Evolutionary conservation across 1,140 invertebrate species (phyloP).

Genomic region (Drosophila sp.): DNA sequence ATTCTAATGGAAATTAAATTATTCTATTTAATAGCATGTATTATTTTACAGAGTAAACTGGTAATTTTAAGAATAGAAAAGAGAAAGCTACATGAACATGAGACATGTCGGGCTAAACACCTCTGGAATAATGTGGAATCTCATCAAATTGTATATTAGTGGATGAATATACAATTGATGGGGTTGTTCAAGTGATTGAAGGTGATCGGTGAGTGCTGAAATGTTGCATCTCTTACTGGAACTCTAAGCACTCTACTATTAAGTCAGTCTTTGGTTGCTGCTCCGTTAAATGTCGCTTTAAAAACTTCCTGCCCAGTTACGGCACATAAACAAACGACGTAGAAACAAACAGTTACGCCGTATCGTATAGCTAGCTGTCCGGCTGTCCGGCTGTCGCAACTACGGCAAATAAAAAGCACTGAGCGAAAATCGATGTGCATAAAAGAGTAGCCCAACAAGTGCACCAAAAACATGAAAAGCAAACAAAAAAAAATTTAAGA

Average conservation of each 20-base stretch:
- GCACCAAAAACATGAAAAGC: slow-evolving; percentile 47
- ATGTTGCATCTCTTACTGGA: not conserved
- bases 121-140: too few species aligned
- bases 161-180: too few species aligned
- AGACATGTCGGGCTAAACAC: too few species aligned
- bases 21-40: too few species aligned
- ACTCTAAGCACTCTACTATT: not conserved
- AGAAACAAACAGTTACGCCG: slow-evolving; percentile 31
- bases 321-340: slow-evolving; percentile 73
- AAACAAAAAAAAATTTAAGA: slow-evolving; percentile 20
- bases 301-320: slow-evolving; percentile 73
- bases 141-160: too few species aligned
- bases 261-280: not conserved
- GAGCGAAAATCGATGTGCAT: slow-evolving; percentile 83
- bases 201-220: slow-evolving; percentile 2
- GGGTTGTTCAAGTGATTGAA: not conserved
- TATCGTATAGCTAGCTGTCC: slow-evolving; percentile 16
- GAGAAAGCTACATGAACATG: not conserved
- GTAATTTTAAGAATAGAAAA: not conserved
- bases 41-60: too few species aligned
- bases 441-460: slow-evolving; percentile 79
- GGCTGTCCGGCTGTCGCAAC: slow-evolving; percentile 13
- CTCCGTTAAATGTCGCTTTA: slow-evolving; percentile 66
- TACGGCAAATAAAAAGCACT: slow-evolving; percentile 78
- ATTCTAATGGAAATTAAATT: too few species aligned